Base-by-base conservation (phyloP, 2,797 vertebrate species). In the Sebastolobus alascanus region DNA sequence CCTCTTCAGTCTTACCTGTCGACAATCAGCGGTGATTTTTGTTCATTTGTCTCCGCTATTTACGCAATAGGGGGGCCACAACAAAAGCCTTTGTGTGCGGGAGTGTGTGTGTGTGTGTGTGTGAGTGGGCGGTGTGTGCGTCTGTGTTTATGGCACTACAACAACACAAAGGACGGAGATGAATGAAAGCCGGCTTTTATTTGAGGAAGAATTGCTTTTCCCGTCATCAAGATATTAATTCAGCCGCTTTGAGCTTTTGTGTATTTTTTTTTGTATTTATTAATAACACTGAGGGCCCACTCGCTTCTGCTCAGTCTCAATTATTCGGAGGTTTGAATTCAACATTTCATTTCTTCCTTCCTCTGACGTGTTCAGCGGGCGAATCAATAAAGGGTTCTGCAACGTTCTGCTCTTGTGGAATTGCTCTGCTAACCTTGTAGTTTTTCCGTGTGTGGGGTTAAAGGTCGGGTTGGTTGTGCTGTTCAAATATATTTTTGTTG, bases 1-100 rank as follows among this genome's bases (percentile, higher is more conserved):
- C 74, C 86, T 87, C 87, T 90, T 90, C 85, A 90, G 85, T 89
- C 82, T 84, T 93, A 92, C 88, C 92, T 91, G 91, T 89, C 87
- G 59, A 78, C 90, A 90, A 86, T 90, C 88, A 90, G 80, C 13
- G 6, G 68, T 84, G 86, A 90, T 90, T 92, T 92, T 88, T 90
- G 80, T 89, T 90, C 84, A 88, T 88, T 90, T 90, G 83, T 92
- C 82, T 88, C 74, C 8, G 4, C 84, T 88, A 80, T 91, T 92
- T 87, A 88, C 77, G 33, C 84, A 84, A 79, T 67, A 29, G 74
- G 40, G 76, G 73, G 33, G 63, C 60, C 75, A 80, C 83, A 91
- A 92, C 86, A 93, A 90, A 91, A 89, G 89, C 81, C 46, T 69
- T 13, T 60, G 20, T 80, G 85, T 75, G n/a, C 82, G 75, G 54